Percentiles rank a stretch among this genome's conserved stretches.
These are phyloP conservation scores for Epinotia bilunana DNA, from an alignment of 2,888 invertebrate genomes.

Conservation along the genomic window DNA sequence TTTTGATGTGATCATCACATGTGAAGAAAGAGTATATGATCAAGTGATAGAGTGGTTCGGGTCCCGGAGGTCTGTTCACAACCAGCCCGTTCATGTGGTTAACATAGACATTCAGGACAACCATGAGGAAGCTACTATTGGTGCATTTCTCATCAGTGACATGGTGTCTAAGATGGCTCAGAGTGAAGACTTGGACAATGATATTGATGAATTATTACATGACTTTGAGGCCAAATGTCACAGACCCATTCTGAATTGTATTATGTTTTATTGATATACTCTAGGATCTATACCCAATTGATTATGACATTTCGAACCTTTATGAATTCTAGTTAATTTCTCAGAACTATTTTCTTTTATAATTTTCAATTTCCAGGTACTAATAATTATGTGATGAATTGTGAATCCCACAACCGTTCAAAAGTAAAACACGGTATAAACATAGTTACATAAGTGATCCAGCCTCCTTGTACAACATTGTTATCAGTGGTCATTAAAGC, in stretches of 20 bases:
- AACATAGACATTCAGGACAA: conserved; percentile 99
- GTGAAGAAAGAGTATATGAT: conserved; percentile 99
- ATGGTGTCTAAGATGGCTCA: conserved; percentile 95
- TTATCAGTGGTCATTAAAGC: neutral
- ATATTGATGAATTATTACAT: conserved; percentile 97
- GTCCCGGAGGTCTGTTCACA: conserved; percentile 89
- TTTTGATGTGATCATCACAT: conserved; percentile 98
- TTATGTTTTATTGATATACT: conserved; percentile 93
- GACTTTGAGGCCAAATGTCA: conserved; percentile 96
- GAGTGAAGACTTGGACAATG: conserved; percentile 97
- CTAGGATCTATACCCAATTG: conserved; percentile 29
- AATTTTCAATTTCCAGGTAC: conserved; percentile 27
- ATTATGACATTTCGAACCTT: conserved; percentile 35
- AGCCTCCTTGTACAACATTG: neutral
- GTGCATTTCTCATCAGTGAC: conserved; percentile 98
- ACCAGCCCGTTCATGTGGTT: conserved; percentile 97
- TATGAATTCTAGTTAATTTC: conserved; percentile 26
- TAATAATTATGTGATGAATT: conserved; percentile 9
- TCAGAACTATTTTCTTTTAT: neutral
- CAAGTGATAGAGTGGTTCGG: conserved; percentile 98
- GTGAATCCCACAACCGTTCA: neutral
- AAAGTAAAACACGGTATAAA: neutral
- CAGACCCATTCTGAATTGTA: conserved; percentile 95
- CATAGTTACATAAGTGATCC: neutral
- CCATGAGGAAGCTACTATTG: conserved; percentile 99